Evolutionary conservation across 2,113 vertebrate genomes (phyloP).

Genomic region (Ailurus styani): DNA sequence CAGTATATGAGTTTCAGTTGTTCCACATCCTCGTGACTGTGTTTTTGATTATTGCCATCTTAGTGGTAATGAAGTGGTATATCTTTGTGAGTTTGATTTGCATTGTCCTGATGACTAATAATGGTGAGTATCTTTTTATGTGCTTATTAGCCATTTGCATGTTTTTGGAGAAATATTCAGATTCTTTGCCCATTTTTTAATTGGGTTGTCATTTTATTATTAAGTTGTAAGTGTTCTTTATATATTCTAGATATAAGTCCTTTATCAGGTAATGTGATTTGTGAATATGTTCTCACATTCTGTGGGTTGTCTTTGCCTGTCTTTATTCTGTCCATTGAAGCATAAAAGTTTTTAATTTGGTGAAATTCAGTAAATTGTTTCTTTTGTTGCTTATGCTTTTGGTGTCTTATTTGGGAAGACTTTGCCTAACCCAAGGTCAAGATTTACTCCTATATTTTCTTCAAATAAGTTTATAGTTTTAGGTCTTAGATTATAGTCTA

Average conservation of each 20-base stretch:
- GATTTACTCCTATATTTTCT: not conserved
- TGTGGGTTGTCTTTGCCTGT: not conserved
- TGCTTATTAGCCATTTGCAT: not conserved
- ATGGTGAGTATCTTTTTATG: not conserved
- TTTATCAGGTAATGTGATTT: slow-evolving; percentile 10
- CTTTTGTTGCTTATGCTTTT: not conserved
- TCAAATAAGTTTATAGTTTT: slow-evolving; percentile 8
- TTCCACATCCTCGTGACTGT: not conserved
- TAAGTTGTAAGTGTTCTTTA: not conserved
- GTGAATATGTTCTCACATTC: not conserved
- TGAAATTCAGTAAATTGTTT: not conserved
- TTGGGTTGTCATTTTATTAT: not conserved
- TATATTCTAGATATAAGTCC: not conserved
- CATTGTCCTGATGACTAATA: not conserved
- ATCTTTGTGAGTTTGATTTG: not conserved
- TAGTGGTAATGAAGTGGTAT: not conserved
- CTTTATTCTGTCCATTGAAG: not conserved
- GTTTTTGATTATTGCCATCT: not conserved
- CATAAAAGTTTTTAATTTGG: not conserved
- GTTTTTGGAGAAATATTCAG: not conserved
- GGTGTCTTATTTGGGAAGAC: not conserved
- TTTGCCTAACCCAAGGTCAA: not conserved
- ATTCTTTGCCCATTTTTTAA: not conserved
- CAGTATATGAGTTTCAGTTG: not conserved
- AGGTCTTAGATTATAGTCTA: not conserved